These are phyloP conservation scores for Anagrus nilaparvatae DNA, from an alignment of 1,140 invertebrate species.

Conservation along the genomic window DNA sequence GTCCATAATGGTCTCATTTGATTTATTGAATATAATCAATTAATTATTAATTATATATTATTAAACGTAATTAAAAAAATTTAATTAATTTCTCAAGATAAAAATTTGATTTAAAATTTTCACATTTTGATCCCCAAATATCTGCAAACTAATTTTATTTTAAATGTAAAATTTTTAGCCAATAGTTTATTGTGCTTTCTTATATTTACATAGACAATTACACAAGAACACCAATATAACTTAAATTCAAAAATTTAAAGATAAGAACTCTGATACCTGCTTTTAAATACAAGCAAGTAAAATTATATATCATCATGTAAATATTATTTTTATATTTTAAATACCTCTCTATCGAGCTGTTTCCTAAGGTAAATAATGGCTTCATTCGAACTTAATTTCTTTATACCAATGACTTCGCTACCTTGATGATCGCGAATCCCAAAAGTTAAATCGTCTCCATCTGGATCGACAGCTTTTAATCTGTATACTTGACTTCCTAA, in stretches of 20 bases:
- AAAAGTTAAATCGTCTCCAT: constrained; percentile 75
- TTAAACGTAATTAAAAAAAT: background rate
- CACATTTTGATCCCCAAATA: too few species aligned
- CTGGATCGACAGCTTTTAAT: constrained; percentile 69
- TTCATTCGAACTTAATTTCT: constrained; percentile 67
- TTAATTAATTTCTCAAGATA: background rate
- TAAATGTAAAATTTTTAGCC: too few species aligned
- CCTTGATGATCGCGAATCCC: constrained; percentile 68
- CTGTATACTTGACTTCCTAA: constrained; percentile 77
- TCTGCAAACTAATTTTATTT: too few species aligned
- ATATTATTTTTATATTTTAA: constrained; percentile 7
- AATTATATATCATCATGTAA: too few species aligned
- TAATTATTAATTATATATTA: background rate
- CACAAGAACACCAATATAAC: too few species aligned
- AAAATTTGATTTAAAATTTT: too few species aligned
- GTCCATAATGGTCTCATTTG: too few species aligned
- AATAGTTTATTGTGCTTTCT: too few species aligned
- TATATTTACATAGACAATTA: too few species aligned
- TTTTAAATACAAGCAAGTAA: too few species aligned
- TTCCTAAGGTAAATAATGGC: constrained; percentile 81
- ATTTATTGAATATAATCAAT: background rate
- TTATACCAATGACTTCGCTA: constrained; percentile 73
- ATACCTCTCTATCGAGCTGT: constrained; percentile 81
- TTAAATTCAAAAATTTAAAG: too few species aligned
- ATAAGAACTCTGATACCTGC: too few species aligned